Percentiles rank a stretch among this genome's conserved stretches.
Evolutionary conservation across 2,797 vertebrate species (phyloP).

Genomic region (Poeciliopsis presidionis): DNA sequence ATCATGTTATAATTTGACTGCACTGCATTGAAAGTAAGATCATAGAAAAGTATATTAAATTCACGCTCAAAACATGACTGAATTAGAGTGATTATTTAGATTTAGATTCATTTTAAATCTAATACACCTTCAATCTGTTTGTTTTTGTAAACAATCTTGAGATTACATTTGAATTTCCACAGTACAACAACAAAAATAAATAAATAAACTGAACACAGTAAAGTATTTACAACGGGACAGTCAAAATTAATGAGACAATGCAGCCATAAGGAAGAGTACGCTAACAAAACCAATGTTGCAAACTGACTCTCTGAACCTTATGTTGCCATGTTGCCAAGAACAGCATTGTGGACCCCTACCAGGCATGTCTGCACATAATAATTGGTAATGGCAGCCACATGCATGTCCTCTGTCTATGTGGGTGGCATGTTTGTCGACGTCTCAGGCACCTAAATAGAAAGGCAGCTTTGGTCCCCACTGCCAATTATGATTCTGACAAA

Average conservation of each 20-base stretch:
- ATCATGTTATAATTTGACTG: neutral
- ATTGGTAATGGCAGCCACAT: conserved; percentile 41
- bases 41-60: neutral
- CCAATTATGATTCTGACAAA: neutral
- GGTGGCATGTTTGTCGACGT: conserved; percentile 22
- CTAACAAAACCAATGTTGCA: neutral
- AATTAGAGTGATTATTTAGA: neutral
- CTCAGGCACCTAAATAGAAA: neutral
- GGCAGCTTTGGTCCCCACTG: neutral
- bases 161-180: neutral
- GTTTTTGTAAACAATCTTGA: neutral
- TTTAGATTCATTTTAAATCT: neutral
- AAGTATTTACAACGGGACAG: neutral
- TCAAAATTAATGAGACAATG: neutral
- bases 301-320: neutral
- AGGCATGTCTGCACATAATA: conserved; percentile 32
- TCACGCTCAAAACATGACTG: neutral
- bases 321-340: conserved; percentile 1
- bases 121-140: neutral
- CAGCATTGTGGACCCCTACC: conserved; percentile 33
- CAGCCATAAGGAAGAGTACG: neutral
- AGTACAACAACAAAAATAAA: neutral
- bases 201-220: neutral
- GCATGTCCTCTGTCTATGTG: conserved; percentile 22
- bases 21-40: neutral